These are phyloP conservation scores for Tor tambroides DNA, from an alignment of 2,113 vertebrate genomes.

Conservation along the genomic window DNA sequence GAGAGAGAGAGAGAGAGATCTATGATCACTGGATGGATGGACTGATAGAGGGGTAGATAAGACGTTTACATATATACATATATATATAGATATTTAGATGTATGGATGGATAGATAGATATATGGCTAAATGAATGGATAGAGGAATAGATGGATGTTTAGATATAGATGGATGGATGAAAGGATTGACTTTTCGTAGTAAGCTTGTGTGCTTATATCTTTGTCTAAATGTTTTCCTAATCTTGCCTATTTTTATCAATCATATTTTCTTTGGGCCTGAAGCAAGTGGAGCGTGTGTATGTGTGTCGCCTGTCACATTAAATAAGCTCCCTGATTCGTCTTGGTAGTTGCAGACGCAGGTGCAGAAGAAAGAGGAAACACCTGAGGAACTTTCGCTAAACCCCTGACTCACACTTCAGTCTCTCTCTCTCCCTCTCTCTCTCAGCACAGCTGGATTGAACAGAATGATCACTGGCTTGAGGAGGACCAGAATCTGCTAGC, in stretches of 20 bases:
- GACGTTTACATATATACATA: too few relatives aligned
- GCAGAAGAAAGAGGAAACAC: slow-evolving; percentile 33
- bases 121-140: neutral
- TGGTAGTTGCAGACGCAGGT: neutral
- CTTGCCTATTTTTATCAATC: neutral
- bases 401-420: slow-evolving; percentile 9
- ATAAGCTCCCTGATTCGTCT: slow-evolving; percentile 26
- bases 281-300: neutral
- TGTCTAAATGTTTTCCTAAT: slow-evolving; percentile 16
- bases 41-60: too few relatives aligned
- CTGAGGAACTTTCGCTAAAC: slow-evolving; percentile 41
- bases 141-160: neutral
- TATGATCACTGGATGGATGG: neutral
- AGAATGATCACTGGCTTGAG: slow-evolving; percentile 42
- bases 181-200: neutral
- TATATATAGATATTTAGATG: too few relatives aligned
- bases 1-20: too few relatives aligned
- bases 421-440: slow-evolving; percentile 28
- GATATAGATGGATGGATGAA: neutral
- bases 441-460: slow-evolving; percentile 34
- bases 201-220: neutral
- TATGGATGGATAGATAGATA: neutral
- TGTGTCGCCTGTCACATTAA: slow-evolving; percentile 36
- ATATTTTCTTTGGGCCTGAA: slow-evolving; percentile 2
- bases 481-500: slow-evolving; percentile 25